These are phyloP conservation scores for Aethina tumida DNA, from an alignment of 1,140 invertebrate genomes.

Conservation along the genomic window DNA sequence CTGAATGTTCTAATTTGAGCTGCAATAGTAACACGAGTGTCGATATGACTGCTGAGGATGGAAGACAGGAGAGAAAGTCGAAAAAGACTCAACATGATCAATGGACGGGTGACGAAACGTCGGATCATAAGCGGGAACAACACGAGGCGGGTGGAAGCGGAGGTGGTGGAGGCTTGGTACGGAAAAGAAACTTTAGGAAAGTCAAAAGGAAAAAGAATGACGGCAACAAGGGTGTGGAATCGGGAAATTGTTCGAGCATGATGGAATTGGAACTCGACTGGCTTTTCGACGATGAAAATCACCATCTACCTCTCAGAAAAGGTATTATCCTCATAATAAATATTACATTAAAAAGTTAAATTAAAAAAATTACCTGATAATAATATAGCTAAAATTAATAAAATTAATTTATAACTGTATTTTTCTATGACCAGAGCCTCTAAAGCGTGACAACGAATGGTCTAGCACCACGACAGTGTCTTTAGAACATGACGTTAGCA, in stretches of 20 bases:
- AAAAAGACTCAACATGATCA: slow-evolving; percentile 4
- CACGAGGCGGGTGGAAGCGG: not conserved
- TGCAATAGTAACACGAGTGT: slow-evolving; percentile 30
- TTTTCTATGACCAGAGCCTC: slow-evolving; percentile 23
- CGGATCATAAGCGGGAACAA: not conserved
- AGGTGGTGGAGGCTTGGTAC: slow-evolving; percentile 10
- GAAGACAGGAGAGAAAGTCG: slow-evolving; percentile 10
- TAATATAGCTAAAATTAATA: not conserved
- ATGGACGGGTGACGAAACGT: not conserved
- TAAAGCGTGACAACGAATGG: slow-evolving; percentile 42
- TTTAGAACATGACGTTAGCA: slow-evolving; percentile 42
- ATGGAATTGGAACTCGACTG: slow-evolving; percentile 33
- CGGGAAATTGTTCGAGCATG: slow-evolving; percentile 28
- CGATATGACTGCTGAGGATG: slow-evolving; percentile 16
- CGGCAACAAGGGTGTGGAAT: slow-evolving; percentile 11
- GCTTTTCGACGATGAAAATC: slow-evolving; percentile 32
- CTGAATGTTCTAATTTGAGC: slow-evolving; percentile 28
- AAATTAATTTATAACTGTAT: not conserved
- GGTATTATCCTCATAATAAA: no score
- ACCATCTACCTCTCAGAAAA: slow-evolving; percentile 25
- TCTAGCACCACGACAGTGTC: slow-evolving; percentile 44
- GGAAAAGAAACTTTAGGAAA: slow-evolving; percentile 23
- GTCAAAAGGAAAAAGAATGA: slow-evolving; percentile 19
- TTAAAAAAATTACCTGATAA: not conserved
- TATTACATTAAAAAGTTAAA: no score